Evolutionary conservation across 2,888 invertebrate genomes (phyloP), one percentile per base, ranked within the genome.

Genomic region (Electrophaes corylata): DNA sequence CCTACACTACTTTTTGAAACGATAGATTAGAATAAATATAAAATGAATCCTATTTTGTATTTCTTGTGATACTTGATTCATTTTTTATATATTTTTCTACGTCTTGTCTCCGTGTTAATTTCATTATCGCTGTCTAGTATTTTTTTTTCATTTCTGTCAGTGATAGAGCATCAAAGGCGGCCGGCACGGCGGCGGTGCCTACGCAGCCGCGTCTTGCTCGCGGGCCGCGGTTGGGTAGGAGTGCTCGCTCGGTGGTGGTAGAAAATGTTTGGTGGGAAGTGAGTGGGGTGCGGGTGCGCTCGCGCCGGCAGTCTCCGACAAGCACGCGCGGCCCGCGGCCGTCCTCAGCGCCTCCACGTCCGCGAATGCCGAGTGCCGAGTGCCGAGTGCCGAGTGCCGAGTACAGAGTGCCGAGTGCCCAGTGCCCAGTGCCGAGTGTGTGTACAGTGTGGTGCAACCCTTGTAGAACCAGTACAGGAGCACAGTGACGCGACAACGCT

Each of bases 201-300:
- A 26, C 44, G 44, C 16, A 6, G 12, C n/a, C 29, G 20, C 39
- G 52, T 29, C 26, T 29, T 11, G 31, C 29, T 26, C 14, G 84
- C 86, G 85, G 84, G 78, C 86, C 88, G 78, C 80, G 71, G 69
- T 78, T 82, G 71, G 71, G 61, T 70, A 70, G 71, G 83, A 77
- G 84, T 81, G 79, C 67, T 46, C 60, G 67, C 62, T 70, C 76
- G 72, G 79, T 80, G 87, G 89, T 90, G 90, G 90, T 85, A 88
- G 87, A 86, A 87, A 85, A 84, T 85, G 85, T 86, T 88, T 83
- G 89, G 90, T 89, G 86, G 87, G 88, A 89, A 85, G 88, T 86
- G 83, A 90, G 91, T 90, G 89, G 91, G 91, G 90, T 91, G 91
- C 90, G 89, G 87, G 66, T 20, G 20, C 20, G 20, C 10, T n/a